Evolutionary conservation across 2,888 invertebrate genomes (phyloP), one percentile per base, ranked within the genome.

Genomic region (Gastrophysa polygoni): DNA sequence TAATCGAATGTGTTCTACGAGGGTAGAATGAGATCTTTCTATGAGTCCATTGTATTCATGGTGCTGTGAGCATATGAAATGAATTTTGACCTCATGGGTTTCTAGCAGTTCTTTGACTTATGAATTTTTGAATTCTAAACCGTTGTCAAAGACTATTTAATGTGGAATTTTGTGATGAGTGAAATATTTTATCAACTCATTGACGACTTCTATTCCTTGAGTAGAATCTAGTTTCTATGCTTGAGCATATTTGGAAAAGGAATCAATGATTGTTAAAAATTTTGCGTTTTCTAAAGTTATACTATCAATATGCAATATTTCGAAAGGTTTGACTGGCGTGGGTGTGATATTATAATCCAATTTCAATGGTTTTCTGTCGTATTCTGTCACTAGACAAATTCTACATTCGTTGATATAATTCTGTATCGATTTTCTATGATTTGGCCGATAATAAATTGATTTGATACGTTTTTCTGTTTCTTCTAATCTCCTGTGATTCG

Each of bases 241-340:
- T 58, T 67, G 61, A 14, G 59, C 61, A 43, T 67, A 63, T 66
- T 68, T 70, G n/a, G 70, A 68, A 34, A 69, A 68, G 20, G 62
- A 54, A 48, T 72, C 71, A 20, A 68, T 59, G 8, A 71, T 67
- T 1, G 68, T 71, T 17, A 68, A 43, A 46, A 69, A 69, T 11
- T 64, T 57, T 38, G 46, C 38, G 8, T 52, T 62, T 16, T 63
- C 49, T 16, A 54, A 14, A 24, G 38, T 47, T 18, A 66, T 50
- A 11, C 55, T 51, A 55, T 68, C 64, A 24, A 55, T 57, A 28
- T 66, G 61, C 32, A 68, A 11, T 29, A 60, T 49, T 46, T 67
- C 63, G 29, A 67, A 66, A 8, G 67, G 51, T 56, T 52, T 48
- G 8, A 18, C 38, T 17, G 59, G 58, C 46, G 65, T 66, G 11